Percentiles rank a stretch among this genome's conserved stretches.
Evolutionary conservation across 2,797 vertebrate genomes (phyloP).

Genomic region (Pristis pectinata): DNA sequence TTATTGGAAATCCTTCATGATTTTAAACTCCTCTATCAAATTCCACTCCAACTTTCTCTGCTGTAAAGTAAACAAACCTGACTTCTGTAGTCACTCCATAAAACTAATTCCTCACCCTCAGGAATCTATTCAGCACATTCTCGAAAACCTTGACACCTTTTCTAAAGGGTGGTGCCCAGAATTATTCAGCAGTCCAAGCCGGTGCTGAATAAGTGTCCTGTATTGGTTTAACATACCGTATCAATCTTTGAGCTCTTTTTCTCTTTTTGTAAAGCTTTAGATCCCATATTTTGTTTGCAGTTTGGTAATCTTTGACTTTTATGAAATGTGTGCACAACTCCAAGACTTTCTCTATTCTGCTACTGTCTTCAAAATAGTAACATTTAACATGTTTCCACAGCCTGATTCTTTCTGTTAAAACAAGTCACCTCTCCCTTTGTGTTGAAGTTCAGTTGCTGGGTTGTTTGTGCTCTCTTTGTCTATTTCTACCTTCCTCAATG

Average conservation of each 20-base stretch:
- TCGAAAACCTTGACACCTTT: not conserved
- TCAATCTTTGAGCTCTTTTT: too few relatives aligned
- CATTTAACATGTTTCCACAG: not conserved
- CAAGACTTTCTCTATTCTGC: not conserved
- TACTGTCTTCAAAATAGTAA: not conserved
- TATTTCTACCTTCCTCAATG: too few relatives aligned
- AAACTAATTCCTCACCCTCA: not conserved
- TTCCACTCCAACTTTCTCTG: not conserved
- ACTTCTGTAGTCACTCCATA: not conserved
- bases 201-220: not conserved
- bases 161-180: not conserved
- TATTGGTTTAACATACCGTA: not conserved
- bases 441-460: not conserved
- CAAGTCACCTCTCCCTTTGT: not conserved
- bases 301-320: too few relatives aligned
- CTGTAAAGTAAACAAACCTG: not conserved
- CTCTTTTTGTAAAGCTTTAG: too few relatives aligned
- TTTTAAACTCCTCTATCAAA: not conserved
- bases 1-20: not conserved
- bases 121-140: not conserved
- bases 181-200: not conserved
- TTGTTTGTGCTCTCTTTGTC: too few relatives aligned
- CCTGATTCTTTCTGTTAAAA: not conserved
- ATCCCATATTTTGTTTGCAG: too few relatives aligned
- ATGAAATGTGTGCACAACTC: not conserved